A percentile compares a stretch with the other conserved stretches of the same genome.
Conservation (phyloP, 2,797 vertebrate genomes). For the Channa striata region DNA sequence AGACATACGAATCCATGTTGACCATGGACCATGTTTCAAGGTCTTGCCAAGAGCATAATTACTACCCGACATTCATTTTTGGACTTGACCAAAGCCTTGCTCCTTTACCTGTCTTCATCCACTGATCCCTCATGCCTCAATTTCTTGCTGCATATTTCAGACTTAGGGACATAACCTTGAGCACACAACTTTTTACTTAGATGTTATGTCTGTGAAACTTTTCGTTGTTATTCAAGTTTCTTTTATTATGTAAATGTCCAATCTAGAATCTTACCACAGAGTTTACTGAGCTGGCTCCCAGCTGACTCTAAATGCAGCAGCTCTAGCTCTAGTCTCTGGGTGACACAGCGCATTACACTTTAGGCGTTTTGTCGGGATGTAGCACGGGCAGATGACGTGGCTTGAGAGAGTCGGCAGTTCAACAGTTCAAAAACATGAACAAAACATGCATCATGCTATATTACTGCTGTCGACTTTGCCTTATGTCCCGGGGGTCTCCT, state of each 20-base stretch:
- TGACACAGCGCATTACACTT: conserved; percentile 51
- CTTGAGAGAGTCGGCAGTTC: conserved; percentile 48
- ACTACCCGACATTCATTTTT: too few relatives aligned
- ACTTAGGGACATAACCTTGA: not conserved
- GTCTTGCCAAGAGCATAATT: too few relatives aligned
- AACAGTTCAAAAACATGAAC: conserved; percentile 67
- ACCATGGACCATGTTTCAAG: too few relatives aligned
- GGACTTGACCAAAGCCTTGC: too few relatives aligned
- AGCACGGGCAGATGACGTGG: conserved; percentile 26
- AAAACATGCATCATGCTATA: conserved; percentile 46
- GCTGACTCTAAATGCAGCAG: conserved; percentile 17
- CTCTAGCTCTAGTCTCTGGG: conserved; percentile 32
- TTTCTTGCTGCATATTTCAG: not conserved
- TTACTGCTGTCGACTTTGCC: conserved; percentile 42
- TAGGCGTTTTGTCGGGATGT: conserved; percentile 25
- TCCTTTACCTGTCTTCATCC: too few relatives aligned
- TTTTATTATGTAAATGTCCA: conserved; percentile 7
- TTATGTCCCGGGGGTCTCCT: conserved; percentile 62
- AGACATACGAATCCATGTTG: not conserved
- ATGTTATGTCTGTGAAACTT: not conserved
- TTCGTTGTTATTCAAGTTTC: not conserved
- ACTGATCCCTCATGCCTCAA: too few relatives aligned
- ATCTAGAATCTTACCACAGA: conserved; percentile 2
- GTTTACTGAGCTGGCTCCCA: not conserved
- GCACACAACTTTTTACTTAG: not conserved